A percentile compares a stretch with the other conserved stretches of the same genome.
phyloP scores from a whole-genome alignment of 2,888 invertebrate species.

The Seira musarum region DNA sequence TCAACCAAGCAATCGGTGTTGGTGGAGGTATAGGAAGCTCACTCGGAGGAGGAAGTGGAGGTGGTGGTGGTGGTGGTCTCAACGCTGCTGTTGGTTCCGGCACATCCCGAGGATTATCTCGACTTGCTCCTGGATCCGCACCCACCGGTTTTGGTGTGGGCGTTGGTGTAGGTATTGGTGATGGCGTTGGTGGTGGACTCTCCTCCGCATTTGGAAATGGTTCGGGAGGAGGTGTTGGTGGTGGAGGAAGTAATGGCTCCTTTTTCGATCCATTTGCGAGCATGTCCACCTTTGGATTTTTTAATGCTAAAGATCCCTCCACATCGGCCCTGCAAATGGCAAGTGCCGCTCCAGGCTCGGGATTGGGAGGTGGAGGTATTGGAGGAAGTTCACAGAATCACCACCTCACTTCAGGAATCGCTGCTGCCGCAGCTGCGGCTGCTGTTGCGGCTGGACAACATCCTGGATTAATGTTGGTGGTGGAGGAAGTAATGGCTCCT shows the following conservation, averaged over 20 bases:
- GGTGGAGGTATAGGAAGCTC: slow-evolving; percentile 4
- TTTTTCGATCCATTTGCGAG: slow-evolving; percentile 68
- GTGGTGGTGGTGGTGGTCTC: slow-evolving; percentile 35
- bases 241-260: slow-evolving; percentile 27
- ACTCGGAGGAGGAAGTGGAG: slow-evolving; percentile 30
- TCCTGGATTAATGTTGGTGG: too few species aligned
- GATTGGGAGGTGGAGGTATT: slow-evolving; percentile 33
- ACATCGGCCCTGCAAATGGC: slow-evolving; percentile 34
- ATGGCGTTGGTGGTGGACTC: slow-evolving; percentile 29
- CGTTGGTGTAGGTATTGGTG: too few species aligned
- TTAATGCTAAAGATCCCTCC: slow-evolving; percentile 68
- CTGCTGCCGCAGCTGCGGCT: too few species aligned
- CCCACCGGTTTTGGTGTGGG: slow-evolving; percentile 39
- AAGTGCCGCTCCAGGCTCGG: slow-evolving; percentile 20
- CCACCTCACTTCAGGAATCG: slow-evolving; percentile 37
- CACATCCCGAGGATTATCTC: slow-evolving; percentile 13
- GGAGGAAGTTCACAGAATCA: slow-evolving; percentile 28
- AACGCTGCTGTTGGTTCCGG: slow-evolving; percentile 46
- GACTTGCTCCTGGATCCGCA: slow-evolving; percentile 31
- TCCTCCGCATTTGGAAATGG: slow-evolving; percentile 62
- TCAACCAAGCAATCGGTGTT: slow-evolving; percentile 66
- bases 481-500: neutral
- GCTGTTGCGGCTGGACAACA: too few species aligned
- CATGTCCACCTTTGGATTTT: slow-evolving; percentile 68
- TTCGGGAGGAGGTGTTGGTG: slow-evolving; percentile 71